Percentiles rank a stretch among this genome's conserved stretches.
These are phyloP conservation scores for Pollenia angustigena DNA, from an alignment of 2,888 invertebrate species.

Conservation along the genomic window DNA sequence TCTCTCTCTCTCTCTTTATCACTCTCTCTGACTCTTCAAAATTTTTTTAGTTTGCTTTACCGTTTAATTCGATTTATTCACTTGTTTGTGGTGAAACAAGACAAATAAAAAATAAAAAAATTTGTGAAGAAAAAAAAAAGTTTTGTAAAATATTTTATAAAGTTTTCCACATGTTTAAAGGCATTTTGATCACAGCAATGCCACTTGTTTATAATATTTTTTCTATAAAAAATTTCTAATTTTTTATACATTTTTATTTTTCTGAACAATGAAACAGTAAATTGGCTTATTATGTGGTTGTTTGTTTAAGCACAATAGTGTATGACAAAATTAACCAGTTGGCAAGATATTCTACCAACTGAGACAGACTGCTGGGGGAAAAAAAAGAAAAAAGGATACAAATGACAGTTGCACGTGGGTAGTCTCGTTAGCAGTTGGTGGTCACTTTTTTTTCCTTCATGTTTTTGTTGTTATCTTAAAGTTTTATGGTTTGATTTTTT, in stretches of 20 bases:
- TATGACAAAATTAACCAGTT: constrained; percentile 67
- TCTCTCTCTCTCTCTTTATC: too few species aligned
- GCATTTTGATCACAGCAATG: constrained; percentile 26
- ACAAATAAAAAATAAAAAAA: not conserved
- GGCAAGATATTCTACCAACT: constrained; percentile 29
- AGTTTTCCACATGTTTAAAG: not conserved
- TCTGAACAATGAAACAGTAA: constrained; percentile 52
- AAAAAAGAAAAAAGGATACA: not conserved
- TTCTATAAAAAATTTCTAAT: not conserved
- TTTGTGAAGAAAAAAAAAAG: not conserved
- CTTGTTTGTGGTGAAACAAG: not conserved
- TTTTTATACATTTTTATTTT: constrained; percentile 19
- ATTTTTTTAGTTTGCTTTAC: not conserved
- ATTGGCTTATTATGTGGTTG: constrained; percentile 64
- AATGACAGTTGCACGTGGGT: constrained; percentile 20
- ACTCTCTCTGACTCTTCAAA: too few species aligned
- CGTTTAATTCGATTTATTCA: not conserved
- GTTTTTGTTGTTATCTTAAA: too few species aligned
- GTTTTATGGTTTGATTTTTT: too few species aligned
- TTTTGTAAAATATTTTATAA: not conserved
- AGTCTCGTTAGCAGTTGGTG: constrained; percentile 26
- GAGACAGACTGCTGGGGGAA: not conserved
- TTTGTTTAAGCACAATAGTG: constrained; percentile 63
- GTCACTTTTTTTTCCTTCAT: not conserved
- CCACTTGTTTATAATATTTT: constrained; percentile 36